A percentile compares a stretch with the other conserved stretches of the same genome.
Conservation (phyloP, 2,113 vertebrate species). For the Lagopus leucura region DNA sequence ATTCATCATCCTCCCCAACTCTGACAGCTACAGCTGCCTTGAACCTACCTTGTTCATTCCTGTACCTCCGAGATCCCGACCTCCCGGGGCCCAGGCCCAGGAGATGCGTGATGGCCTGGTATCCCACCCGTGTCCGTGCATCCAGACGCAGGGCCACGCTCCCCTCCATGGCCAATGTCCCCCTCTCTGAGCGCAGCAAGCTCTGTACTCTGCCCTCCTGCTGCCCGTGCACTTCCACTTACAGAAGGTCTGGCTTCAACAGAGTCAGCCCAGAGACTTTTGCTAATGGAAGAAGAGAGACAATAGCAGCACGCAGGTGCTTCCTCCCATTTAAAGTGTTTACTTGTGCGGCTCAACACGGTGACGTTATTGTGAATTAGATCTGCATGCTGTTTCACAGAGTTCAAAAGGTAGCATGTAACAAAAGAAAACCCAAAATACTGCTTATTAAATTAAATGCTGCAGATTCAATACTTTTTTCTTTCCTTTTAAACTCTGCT, state of each 20-base stretch:
- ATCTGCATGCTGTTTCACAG: slow-evolving; percentile 1
- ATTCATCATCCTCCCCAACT: neutral
- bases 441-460: slow-evolving; percentile 38
- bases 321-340: slow-evolving; percentile 75
- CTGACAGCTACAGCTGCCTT: neutral
- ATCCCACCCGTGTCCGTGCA: neutral
- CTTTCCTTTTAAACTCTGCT: slow-evolving; percentile 32
- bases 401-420: slow-evolving; percentile 64
- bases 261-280: neutral
- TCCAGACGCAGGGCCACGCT: neutral
- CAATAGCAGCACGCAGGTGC: slow-evolving; percentile 64
- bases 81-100: neutral
- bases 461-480: neutral
- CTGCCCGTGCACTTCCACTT: neutral
- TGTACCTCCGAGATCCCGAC: accelerated
- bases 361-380: slow-evolving; percentile 12
- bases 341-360: slow-evolving; percentile 40
- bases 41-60: slow-evolving; percentile 24
- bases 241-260: neutral
- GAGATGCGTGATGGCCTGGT: neutral
- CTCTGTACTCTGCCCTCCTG: neutral
- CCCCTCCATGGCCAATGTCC: neutral
- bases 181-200: neutral
- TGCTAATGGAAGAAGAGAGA: slow-evolving; percentile 39
- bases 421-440: slow-evolving; percentile 61